Percentiles rank a stretch among this genome's conserved stretches.
Evolutionary conservation across 2,888 invertebrate species (phyloP).

Genomic region (Apantesis nais): DNA sequence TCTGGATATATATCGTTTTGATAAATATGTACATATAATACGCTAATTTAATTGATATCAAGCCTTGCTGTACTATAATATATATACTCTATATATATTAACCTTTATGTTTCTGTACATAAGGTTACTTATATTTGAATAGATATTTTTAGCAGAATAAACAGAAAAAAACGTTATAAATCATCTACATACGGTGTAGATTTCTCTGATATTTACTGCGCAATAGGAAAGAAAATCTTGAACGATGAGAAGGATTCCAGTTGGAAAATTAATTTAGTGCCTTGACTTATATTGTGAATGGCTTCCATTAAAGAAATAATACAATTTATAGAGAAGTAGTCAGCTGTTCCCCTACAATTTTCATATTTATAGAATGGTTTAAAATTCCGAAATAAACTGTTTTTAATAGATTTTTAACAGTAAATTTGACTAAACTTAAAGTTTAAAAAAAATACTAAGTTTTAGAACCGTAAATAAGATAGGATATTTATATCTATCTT

Average conservation of each 20-base stretch:
- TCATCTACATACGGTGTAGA: conserved; percentile 2
- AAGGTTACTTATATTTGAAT: too few species aligned
- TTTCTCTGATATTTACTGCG: background rate
- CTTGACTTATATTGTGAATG: background rate
- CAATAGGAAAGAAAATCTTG: background rate
- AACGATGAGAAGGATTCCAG: background rate
- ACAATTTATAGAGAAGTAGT: background rate
- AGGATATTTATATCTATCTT: conserved; percentile 21
- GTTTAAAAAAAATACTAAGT: background rate
- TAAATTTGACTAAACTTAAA: background rate
- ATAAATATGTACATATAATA: too few species aligned
- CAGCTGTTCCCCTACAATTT: too few species aligned
- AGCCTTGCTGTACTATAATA: background rate
- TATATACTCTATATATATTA: too few species aligned
- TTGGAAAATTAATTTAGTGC: background rate
- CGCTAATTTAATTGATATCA: background rate
- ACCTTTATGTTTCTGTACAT: too few species aligned
- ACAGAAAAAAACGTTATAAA: background rate
- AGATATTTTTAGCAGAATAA: too few species aligned
- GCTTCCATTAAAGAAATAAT: background rate
- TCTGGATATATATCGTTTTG: background rate
- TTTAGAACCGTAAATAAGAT: conserved; percentile 9
- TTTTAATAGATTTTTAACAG: background rate
- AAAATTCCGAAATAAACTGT: background rate
- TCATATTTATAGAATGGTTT: background rate